Evolutionary conservation across 1,140 invertebrate genomes (phyloP), one percentile per base, ranked within the genome.

Genomic region (Drosophila sucinea): DNA sequence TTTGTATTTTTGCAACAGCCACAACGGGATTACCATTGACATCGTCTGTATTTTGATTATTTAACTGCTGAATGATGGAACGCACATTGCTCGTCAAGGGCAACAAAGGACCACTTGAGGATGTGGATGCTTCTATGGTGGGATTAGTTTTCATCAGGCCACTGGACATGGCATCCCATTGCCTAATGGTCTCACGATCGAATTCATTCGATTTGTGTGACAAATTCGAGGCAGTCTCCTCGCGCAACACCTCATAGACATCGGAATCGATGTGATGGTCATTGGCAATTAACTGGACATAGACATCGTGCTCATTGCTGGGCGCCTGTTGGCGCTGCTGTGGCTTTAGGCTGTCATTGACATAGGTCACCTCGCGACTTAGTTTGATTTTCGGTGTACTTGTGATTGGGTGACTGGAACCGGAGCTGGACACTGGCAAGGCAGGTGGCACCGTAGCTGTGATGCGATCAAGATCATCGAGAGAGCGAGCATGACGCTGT

Each of bases 151-250:
- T 94, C 93, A 93, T 93, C 61, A 94, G 90, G 74, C 93, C 96
- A 93, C 96, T 96, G 51, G 96, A 97, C 94, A 97, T 94, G 70
- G 97, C 94, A 92, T 97, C 96, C 96, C 96, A 97, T 86, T 97
- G 96, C 35, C 96, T 94, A 74, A 97, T 93, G 75, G 96, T 97
- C 92, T 97, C 96, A 79, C 96, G 94, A 93, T 97, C 96, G 77
- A 97, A 95, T 90, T 96, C 96, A 93, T 95, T 94, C 60, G 93
- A 93, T 67, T 92, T 92, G 51, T 87, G 81, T 10, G 89, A 92
- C 47, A 89, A 73, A 73, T 90, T 83, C 3, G 89, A 92, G 29
- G 70, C 79, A 0, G 84, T 87, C 44, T 92, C 91, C 40, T 90
- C 90, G 0, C 91, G 85, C 68, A 92, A 61, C 41, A 91, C 90